Evolutionary conservation across 2,797 vertebrate genomes (phyloP).

Genomic region (Nyctibius grandis): DNA sequence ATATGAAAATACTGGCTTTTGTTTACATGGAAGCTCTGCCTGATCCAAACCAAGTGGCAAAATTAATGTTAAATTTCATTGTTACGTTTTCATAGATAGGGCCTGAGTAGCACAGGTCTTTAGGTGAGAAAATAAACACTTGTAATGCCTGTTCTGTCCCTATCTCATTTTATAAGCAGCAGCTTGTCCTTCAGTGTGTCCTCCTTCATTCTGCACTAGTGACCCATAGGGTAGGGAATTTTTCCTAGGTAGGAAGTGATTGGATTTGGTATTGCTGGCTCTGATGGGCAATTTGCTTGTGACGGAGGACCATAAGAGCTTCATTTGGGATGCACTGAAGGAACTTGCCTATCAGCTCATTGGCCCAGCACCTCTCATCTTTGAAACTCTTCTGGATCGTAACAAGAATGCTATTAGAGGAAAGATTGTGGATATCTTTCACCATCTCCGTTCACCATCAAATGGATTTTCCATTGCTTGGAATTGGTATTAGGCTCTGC

Average conservation of each 20-base stretch:
- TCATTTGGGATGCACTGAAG: neutral
- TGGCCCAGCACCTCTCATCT: neutral
- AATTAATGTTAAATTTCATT: neutral
- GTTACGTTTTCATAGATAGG: neutral
- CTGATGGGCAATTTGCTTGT: neutral
- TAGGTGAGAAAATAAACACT: neutral
- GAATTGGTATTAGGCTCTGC: neutral
- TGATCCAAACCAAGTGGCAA: neutral
- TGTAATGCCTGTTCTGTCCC: neutral
- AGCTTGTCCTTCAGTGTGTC: neutral
- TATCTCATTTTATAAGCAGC: neutral
- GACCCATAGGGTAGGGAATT: neutral
- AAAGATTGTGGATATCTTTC: neutral
- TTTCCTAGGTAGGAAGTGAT: neutral
- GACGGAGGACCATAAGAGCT: fast-evolving
- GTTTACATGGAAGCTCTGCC: neutral
- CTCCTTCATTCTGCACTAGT: neutral
- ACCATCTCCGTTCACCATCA: neutral
- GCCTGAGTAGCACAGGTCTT: neutral
- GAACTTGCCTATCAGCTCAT: neutral
- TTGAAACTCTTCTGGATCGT: neutral
- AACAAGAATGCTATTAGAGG: neutral
- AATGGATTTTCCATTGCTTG: constrained; percentile 11
- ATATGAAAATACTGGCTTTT: neutral
- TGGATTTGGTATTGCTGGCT: neutral